Evolutionary conservation across 2,888 invertebrate species (phyloP).

Genomic region (Pseudolycoriella hygida): DNA sequence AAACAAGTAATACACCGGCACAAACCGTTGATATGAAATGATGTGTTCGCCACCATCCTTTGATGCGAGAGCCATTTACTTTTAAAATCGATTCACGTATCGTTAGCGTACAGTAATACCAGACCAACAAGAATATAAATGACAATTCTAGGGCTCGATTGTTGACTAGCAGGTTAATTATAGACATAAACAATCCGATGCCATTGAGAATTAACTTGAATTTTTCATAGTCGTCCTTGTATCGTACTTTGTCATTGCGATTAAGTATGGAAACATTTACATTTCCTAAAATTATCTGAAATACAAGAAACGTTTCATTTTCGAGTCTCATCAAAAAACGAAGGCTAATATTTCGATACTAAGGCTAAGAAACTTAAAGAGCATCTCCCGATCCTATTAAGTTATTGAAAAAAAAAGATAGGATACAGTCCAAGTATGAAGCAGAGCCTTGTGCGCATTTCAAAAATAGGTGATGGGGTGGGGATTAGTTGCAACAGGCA

Average conservation of each 20-base stretch:
- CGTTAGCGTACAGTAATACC: constrained; percentile 99
- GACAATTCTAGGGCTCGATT: constrained; percentile 65
- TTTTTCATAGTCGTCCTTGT: constrained; percentile 98
- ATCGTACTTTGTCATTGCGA: constrained; percentile 82
- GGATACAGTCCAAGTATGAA: too few relatives aligned
- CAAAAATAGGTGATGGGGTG: too few relatives aligned
- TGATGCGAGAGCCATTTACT: constrained; percentile 91
- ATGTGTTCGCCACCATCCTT: constrained; percentile 97
- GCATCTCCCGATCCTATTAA: too few relatives aligned
- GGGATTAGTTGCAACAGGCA: too few relatives aligned
- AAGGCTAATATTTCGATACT: too few relatives aligned
- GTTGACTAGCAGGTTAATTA: constrained; percentile 65
- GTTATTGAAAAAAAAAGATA: too few relatives aligned
- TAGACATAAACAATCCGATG: constrained; percentile 74
- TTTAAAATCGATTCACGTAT: constrained; percentile 96
- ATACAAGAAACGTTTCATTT: too few relatives aligned
- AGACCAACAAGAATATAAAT: constrained; percentile 88
- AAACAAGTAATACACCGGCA: constrained; percentile 85
- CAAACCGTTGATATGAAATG: constrained; percentile 95
- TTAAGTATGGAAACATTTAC: constrained; percentile 96
- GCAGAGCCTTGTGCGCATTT: too few relatives aligned
- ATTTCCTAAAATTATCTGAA: constrained; percentile 81
- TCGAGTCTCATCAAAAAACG: too few relatives aligned
- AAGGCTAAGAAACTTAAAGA: too few relatives aligned
- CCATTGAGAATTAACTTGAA: constrained; percentile 92